Evolutionary conservation across 1,140 invertebrate species (phyloP).

Genomic region (Lanistes nyassanus): DNA sequence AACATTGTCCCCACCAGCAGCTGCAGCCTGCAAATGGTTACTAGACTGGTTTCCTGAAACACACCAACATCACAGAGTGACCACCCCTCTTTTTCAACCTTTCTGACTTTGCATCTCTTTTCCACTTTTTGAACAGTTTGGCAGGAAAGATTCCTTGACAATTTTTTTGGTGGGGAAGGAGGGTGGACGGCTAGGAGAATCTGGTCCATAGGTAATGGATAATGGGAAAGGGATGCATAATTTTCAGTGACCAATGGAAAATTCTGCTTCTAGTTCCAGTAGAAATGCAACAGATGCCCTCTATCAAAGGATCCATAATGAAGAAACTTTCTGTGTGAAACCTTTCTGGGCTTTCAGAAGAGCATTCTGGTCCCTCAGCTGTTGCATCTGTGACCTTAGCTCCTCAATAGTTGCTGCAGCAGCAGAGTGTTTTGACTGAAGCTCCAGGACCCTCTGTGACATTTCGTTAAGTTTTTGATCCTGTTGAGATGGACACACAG

Average conservation of each 20-base stretch:
- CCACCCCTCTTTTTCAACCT: too few relatives aligned
- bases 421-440: slow-evolving; percentile 50
- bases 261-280: too few relatives aligned
- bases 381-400: slow-evolving; percentile 76
- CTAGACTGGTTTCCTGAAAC: slow-evolving; percentile 1
- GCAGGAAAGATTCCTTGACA: too few relatives aligned
- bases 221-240: too few relatives aligned
- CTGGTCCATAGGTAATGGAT: too few relatives aligned
- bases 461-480: slow-evolving; percentile 77
- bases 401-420: slow-evolving; percentile 77
- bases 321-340: slow-evolving; percentile 15
- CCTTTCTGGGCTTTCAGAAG: slow-evolving; percentile 81
- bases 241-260: too few relatives aligned
- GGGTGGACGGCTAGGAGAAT: too few relatives aligned
- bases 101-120: too few relatives aligned
- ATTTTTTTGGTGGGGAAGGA: too few relatives aligned
- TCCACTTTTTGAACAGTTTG: too few relatives aligned
- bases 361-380: slow-evolving; percentile 88
- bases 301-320: too few relatives aligned
- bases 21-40: slow-evolving; percentile 25
- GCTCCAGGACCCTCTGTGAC: slow-evolving; percentile 65
- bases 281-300: too few relatives aligned
- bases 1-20: slow-evolving; percentile 54
- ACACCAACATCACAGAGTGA: slow-evolving; percentile 1
- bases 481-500: slow-evolving; percentile 41